Evolutionary conservation across 2,888 invertebrate species (phyloP).

Genomic region (Metallyticus violacea): DNA sequence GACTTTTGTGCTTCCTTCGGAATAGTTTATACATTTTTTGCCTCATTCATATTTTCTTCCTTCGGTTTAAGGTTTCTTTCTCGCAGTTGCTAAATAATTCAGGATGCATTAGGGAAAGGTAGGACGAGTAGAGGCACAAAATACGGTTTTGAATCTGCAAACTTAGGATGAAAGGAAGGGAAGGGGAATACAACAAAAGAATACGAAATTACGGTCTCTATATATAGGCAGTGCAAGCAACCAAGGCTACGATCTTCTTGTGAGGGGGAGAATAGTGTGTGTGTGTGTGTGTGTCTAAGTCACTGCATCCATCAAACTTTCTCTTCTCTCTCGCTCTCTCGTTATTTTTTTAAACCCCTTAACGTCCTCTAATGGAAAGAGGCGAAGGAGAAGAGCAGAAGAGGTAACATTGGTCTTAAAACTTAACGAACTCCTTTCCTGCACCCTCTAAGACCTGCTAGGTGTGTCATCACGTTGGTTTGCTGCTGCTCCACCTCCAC

Average conservation of each 20-base stretch:
- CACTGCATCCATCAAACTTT: background rate
- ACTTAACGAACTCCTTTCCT: background rate
- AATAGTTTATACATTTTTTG: background rate
- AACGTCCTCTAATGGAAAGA: background rate
- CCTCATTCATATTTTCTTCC: background rate
- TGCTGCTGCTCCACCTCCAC: background rate
- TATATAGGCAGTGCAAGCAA: background rate
- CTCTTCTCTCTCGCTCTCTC: background rate
- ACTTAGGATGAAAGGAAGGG: background rate
- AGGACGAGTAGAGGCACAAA: background rate
- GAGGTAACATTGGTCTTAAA: background rate
- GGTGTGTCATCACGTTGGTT: background rate
- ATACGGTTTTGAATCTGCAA: background rate
- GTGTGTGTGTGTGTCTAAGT: background rate
- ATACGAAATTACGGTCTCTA: background rate
- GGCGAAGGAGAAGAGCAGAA: background rate
- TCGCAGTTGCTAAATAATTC: background rate
- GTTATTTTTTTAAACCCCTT: background rate
- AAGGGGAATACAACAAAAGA: background rate
- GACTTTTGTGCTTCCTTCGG: background rate
- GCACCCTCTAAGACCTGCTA: background rate
- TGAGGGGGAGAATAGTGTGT: background rate
- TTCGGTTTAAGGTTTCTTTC: background rate
- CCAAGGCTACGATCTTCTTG: background rate
- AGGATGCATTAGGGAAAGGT: background rate